Conservation (phyloP, 1,140 invertebrate genomes). For the Apis laboriosa region DNA sequence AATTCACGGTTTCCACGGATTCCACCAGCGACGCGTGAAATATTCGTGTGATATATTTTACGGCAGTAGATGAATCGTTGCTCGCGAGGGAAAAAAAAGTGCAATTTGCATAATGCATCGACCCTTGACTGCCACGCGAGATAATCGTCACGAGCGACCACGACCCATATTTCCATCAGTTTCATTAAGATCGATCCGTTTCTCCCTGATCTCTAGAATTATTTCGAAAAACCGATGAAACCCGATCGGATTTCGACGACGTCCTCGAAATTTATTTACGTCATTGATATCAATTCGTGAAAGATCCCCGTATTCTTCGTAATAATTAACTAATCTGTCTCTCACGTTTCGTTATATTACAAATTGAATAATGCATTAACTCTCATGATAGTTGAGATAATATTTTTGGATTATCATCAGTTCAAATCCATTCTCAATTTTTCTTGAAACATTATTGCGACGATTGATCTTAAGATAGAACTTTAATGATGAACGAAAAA, state of each 20-base stretch:
- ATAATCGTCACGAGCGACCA: constrained; percentile 11
- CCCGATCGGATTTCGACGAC: background rate
- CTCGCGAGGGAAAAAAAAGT: background rate
- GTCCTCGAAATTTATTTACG: background rate
- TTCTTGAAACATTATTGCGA: background rate
- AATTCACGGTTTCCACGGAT: background rate
- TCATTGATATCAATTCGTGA: background rate
- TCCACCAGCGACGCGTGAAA: background rate
- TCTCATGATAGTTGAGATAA: background rate
- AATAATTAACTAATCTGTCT: no score
- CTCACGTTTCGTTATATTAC: background rate
- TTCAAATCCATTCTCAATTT: no score
- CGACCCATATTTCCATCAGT: constrained; percentile 10
- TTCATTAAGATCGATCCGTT: background rate
- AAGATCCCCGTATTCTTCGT: background rate
- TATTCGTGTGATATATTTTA: constrained; percentile 2
- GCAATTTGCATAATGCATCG: constrained; percentile 28
- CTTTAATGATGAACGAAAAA: no score
- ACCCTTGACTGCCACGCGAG: constrained; percentile 4
- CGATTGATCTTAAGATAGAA: no score
- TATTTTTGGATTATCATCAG: background rate
- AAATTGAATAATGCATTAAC: background rate
- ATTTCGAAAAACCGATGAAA: background rate
- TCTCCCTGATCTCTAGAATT: background rate
- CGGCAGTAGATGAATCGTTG: background rate